phyloP scores from a whole-genome alignment of 1,140 invertebrate species.

The Sinella curviseta region DNA sequence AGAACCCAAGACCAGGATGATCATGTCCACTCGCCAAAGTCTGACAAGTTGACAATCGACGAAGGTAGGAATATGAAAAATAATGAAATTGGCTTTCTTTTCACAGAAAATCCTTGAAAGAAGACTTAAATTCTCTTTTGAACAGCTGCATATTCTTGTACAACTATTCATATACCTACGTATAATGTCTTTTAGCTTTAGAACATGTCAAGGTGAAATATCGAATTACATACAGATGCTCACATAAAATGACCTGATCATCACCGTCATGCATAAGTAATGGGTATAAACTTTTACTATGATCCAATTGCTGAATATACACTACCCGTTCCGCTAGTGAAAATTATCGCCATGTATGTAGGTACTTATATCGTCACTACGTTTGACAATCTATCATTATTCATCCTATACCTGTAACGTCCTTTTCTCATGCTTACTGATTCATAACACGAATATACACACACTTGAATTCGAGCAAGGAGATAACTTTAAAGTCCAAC shows the following conservation, averaged over 20 bases:
- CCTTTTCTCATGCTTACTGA: not conserved
- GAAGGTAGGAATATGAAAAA: constrained; percentile 44
- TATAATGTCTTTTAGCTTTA: not conserved
- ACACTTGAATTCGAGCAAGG: not conserved
- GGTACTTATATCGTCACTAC: too few species aligned
- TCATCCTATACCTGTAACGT: not conserved
- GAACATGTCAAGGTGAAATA: not conserved
- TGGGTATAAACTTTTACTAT: not conserved
- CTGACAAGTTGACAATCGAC: constrained; percentile 48
- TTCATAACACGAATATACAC: too few species aligned
- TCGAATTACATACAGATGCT: not conserved
- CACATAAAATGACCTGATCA: not conserved
- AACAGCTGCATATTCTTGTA: not conserved
- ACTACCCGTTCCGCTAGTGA: too few species aligned
- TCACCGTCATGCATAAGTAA: not conserved
- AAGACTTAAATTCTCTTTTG: not conserved
- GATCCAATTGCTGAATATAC: too few species aligned
- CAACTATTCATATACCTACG: not conserved
- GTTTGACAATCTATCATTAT: not conserved
- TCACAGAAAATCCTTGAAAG: not conserved
- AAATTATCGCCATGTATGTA: too few species aligned
- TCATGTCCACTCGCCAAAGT: constrained; percentile 29
- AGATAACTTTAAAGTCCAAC: not conserved
- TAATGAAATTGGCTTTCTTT: not conserved
- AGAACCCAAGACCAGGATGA: not conserved